Percentiles rank a stretch among this genome's conserved stretches.
Conservation (phyloP, 2,113 vertebrate genomes). For the Octodon degus region DNA sequence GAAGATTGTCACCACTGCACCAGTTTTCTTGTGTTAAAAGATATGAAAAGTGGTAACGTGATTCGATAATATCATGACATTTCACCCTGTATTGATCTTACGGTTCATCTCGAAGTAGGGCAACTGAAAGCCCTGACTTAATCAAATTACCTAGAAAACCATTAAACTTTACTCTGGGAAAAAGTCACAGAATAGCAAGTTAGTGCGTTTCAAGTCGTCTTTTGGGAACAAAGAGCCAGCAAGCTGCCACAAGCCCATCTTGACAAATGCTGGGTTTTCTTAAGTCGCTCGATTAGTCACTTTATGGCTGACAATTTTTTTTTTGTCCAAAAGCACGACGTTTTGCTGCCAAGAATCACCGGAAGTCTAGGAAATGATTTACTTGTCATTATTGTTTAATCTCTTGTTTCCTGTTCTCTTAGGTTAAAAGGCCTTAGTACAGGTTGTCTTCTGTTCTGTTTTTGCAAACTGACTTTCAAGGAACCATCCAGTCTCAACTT, state of each 20-base stretch:
- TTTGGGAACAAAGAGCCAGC: conserved; percentile 74
- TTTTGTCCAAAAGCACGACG: conserved; percentile 75
- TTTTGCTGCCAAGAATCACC: conserved; percentile 87
- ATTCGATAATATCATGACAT: conserved; percentile 20
- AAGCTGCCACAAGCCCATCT: conserved; percentile 80
- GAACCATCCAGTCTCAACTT: conserved; percentile 67
- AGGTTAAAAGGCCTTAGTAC: conserved; percentile 81
- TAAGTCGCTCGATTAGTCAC: conserved; percentile 85
- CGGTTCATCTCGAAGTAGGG: conserved; percentile 18
- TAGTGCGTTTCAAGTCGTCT: conserved; percentile 72
- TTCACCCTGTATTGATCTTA: neutral
- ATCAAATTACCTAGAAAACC: conserved; percentile 52
- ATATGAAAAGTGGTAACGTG: neutral
- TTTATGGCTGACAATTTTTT: conserved; percentile 81
- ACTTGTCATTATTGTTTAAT: conserved; percentile 87
- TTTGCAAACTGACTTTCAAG: conserved; percentile 82
- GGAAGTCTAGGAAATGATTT: conserved; percentile 90
- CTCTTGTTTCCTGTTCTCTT: conserved; percentile 87
- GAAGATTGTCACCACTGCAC: neutral
- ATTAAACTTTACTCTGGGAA: conserved; percentile 24
- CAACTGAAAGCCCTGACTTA: neutral
- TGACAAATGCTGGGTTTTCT: conserved; percentile 84
- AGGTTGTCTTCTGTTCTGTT: conserved; percentile 81
- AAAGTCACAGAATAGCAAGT: neutral
- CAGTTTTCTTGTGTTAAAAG: conserved; percentile 41